Percentiles rank a stretch among this genome's conserved stretches.
Conservation (phyloP, 2,113 vertebrate genomes). For the Heteronetta atricapilla region DNA sequence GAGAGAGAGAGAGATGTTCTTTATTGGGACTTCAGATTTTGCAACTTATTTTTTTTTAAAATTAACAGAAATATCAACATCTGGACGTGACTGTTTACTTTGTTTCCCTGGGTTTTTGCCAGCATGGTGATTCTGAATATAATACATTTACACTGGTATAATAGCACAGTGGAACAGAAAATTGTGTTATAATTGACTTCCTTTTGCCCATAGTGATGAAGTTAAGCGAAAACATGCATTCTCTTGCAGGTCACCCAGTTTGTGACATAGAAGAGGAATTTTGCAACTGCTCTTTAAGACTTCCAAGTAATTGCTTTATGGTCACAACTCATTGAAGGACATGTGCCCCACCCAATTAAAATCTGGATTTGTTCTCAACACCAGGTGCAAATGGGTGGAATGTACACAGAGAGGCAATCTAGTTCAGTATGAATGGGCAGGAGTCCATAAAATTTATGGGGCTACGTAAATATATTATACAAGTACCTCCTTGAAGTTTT, state of each 20-base stretch:
- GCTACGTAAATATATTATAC: background rate
- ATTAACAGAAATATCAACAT: slow-evolving; percentile 1
- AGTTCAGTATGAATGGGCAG: background rate
- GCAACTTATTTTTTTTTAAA: background rate
- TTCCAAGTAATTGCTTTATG: slow-evolving; percentile 4
- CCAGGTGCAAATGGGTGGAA: background rate
- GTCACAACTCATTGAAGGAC: background rate
- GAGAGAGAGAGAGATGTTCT: background rate
- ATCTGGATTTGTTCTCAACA: background rate
- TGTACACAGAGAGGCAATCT: background rate
- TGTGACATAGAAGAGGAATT: background rate
- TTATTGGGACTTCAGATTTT: background rate
- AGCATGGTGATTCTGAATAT: background rate
- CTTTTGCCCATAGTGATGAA: background rate
- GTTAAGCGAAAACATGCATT: background rate
- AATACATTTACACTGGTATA: background rate
- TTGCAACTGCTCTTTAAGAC: background rate
- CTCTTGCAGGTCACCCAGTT: background rate
- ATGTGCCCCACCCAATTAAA: background rate
- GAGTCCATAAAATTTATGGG: background rate
- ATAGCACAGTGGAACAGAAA: background rate
- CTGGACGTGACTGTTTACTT: background rate
- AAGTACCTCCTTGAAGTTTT: background rate
- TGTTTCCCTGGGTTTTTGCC: background rate
- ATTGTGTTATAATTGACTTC: background rate